A percentile compares a stretch with the other conserved stretches of the same genome.
phyloP scores from a whole-genome alignment of 2,797 vertebrate species.

The Okamejei kenojei region DNA sequence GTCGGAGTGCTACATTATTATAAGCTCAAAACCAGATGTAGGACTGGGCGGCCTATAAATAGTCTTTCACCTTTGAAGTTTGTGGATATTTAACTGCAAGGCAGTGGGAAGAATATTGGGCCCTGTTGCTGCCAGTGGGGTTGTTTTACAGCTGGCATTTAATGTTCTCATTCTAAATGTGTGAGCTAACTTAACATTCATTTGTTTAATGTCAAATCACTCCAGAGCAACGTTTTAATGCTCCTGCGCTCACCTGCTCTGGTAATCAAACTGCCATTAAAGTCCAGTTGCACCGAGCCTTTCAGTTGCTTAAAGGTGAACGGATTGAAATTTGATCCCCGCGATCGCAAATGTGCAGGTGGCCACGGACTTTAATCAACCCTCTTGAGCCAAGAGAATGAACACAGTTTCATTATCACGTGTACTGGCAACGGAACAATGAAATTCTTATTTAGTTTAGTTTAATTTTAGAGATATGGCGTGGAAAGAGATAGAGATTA shows the following conservation, averaged over 20 bases:
- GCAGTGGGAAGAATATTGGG: neutral
- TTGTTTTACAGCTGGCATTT: neutral
- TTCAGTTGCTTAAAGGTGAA: neutral
- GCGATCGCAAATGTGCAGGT: neutral
- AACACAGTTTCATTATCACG: no score
- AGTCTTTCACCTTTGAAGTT: neutral
- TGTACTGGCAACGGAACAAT: no score
- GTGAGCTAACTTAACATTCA: neutral
- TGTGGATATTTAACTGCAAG: neutral
- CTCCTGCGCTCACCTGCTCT: no score
- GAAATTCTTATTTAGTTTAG: no score
- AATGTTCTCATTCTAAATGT: neutral
- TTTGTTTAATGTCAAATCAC: neutral
- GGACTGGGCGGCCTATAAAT: neutral
- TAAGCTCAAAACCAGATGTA: slow-evolving; percentile 3
- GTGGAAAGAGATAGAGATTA: no score
- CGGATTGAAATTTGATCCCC: neutral
- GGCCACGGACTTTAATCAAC: no score
- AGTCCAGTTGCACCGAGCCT: neutral
- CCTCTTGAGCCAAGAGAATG: no score
- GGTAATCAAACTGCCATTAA: neutral
- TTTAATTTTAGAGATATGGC: no score
- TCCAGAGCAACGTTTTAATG: neutral
- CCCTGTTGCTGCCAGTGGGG: no score
- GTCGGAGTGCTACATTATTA: neutral